Conservation (phyloP, 2,797 vertebrate species). For the Alcedo atthis region DNA sequence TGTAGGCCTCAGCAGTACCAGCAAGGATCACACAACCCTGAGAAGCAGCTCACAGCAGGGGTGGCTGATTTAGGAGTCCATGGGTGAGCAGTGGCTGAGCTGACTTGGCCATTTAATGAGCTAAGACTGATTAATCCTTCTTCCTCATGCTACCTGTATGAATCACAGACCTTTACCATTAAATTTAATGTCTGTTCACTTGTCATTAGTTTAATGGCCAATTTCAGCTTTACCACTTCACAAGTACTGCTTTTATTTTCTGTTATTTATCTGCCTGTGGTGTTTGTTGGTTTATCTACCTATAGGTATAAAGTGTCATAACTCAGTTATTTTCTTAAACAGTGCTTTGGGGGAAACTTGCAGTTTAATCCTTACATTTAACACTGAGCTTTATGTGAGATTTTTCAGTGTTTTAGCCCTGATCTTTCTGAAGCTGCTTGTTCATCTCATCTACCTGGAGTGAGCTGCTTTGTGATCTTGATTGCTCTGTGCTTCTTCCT, state of each 20-base stretch:
- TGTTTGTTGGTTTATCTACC: not conserved
- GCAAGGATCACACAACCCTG: not conserved
- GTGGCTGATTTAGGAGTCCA: not conserved
- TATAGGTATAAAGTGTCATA: not conserved
- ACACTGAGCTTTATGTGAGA: not conserved
- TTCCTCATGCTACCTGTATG: not conserved
- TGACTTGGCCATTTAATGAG: not conserved
- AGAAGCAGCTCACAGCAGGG: not conserved
- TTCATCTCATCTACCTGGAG: not conserved
- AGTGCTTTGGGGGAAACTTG: not conserved
- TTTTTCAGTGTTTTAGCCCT: not conserved
- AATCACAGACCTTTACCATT: not conserved
- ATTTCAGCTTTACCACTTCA: not conserved
- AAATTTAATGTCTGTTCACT: not conserved
- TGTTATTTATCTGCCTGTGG: not conserved
- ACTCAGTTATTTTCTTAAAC: not conserved
- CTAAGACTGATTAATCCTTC: not conserved
- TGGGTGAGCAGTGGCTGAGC: not conserved
- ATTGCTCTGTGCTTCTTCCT: not conserved
- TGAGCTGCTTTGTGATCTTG: not conserved
- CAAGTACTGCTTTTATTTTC: not conserved
- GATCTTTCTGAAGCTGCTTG: not conserved
- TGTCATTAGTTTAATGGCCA: not conserved
- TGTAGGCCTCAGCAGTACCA: not conserved
- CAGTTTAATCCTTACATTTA: not conserved